These are phyloP conservation scores for Laterallus jamaicensis DNA, from an alignment of 2,113 vertebrate species.

Conservation along the genomic window DNA sequence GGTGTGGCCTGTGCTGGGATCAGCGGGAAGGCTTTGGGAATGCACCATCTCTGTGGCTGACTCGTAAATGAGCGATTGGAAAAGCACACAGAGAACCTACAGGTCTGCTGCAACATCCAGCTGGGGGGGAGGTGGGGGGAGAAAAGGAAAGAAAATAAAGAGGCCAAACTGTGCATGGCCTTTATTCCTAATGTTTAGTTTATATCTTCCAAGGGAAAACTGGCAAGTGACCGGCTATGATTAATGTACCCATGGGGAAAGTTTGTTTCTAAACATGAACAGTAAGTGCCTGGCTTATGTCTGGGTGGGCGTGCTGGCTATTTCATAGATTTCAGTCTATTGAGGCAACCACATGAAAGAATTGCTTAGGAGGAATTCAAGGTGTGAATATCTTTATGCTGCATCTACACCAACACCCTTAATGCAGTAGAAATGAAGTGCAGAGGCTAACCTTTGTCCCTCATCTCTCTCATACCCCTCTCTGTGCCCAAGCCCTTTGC, in stretches of 20 bases:
- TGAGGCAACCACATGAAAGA: conserved; percentile 57
- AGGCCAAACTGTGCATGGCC: background rate
- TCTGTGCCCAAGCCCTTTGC: background rate
- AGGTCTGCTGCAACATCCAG: background rate
- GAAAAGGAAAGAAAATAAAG: background rate
- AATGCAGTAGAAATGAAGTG: background rate
- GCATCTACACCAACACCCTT: conserved; percentile 12
- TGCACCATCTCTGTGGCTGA: accelerated
- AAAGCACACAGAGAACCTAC: background rate
- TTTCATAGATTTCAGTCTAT: conserved; percentile 32
- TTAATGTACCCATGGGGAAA: conserved; percentile 62
- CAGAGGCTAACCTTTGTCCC: background rate
- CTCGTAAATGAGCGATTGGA: background rate
- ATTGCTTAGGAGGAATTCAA: conserved; percentile 51
- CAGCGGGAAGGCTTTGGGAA: background rate
- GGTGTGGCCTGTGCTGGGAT: background rate
- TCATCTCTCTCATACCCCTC: background rate
- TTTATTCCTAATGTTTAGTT: conserved; percentile 47
- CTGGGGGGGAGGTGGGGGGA: accelerated
- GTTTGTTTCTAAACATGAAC: conserved; percentile 53
- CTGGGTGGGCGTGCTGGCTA: conserved; percentile 51
- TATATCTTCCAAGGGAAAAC: conserved; percentile 40
- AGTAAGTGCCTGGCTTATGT: conserved; percentile 54
- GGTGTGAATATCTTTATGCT: conserved; percentile 55
- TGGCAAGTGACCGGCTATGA: conserved; percentile 53